Evolutionary conservation across 2,113 vertebrate species (phyloP).

Genomic region (Lethenteron reissneri): DNA sequence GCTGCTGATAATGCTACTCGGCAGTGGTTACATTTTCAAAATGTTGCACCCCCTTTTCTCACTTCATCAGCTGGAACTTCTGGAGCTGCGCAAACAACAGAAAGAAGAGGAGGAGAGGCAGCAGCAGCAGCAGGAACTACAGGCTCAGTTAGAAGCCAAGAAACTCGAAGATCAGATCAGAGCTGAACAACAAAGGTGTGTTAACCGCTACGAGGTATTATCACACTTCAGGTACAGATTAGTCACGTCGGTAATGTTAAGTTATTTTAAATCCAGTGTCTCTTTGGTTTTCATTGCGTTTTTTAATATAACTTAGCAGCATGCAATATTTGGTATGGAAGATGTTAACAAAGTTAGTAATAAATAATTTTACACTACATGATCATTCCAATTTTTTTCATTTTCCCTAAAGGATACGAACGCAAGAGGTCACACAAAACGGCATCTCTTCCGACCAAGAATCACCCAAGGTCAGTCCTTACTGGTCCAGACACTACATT

Average conservation of each 20-base stretch:
- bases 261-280: too few species aligned
- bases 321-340: too few species aligned
- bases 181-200: too few species aligned
- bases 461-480: slow-evolving; percentile 68
- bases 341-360: not conserved
- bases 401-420: slow-evolving; percentile 34
- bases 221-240: too few species aligned
- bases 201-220: too few species aligned
- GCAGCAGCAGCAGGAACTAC: slow-evolving; percentile 12
- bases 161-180: not conserved
- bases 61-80: slow-evolving; percentile 43
- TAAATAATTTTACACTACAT: not conserved
- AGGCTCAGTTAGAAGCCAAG: not conserved
- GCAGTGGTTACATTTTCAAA: not conserved
- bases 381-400: slow-evolving; percentile 10
- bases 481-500: not conserved
- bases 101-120: slow-evolving; percentile 64
- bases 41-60: not conserved
- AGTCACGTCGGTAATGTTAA: too few species aligned
- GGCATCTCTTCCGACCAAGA: slow-evolving; percentile 67
- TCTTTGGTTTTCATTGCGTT: too few species aligned
- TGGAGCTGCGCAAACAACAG: slow-evolving; percentile 79
- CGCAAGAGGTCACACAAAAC: slow-evolving; percentile 53
- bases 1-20: not conserved
- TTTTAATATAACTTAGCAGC: too few species aligned